A percentile compares a stretch with the other conserved stretches of the same genome.
Evolutionary conservation across 2,113 vertebrate species (phyloP).

Genomic region (Eublepharis macularius): DNA sequence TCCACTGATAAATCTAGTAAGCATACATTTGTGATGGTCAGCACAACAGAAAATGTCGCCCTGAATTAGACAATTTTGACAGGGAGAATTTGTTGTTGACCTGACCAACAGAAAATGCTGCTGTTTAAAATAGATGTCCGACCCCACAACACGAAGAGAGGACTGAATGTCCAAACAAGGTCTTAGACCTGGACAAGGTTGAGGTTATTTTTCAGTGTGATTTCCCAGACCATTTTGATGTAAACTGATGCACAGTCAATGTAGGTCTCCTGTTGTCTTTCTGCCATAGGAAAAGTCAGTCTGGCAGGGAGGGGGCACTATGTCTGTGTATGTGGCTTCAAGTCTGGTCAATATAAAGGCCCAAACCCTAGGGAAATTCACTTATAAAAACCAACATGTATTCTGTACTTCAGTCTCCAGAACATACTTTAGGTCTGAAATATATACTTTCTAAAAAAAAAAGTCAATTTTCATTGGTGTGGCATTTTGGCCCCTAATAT

Average conservation of each 20-base stretch:
- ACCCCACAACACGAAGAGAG: too few relatives aligned
- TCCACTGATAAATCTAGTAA: too few relatives aligned
- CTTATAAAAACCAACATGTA: background rate
- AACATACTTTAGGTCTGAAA: background rate
- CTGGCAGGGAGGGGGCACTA: background rate
- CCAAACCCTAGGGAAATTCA: background rate
- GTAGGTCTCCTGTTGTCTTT: background rate
- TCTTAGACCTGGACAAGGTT: background rate
- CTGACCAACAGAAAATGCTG: too few relatives aligned
- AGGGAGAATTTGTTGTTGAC: too few relatives aligned
- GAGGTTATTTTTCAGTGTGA: background rate
- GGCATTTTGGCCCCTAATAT: background rate
- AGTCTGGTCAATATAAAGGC: background rate
- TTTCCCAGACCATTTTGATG: background rate
- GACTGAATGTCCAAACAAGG: too few relatives aligned
- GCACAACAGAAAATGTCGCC: too few relatives aligned
- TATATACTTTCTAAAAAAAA: background rate
- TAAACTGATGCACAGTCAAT: background rate
- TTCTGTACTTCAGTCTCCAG: background rate
- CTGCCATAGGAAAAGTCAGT: too few relatives aligned
- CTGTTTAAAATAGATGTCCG: too few relatives aligned
- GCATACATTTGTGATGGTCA: too few relatives aligned
- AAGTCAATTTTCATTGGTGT: background rate
- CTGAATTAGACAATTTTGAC: too few relatives aligned
- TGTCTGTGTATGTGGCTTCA: background rate